Percentiles rank a stretch among this genome's conserved stretches.
Evolutionary conservation across 2,113 vertebrate genomes (phyloP).

Genomic region (Alouatta palliata): DNA sequence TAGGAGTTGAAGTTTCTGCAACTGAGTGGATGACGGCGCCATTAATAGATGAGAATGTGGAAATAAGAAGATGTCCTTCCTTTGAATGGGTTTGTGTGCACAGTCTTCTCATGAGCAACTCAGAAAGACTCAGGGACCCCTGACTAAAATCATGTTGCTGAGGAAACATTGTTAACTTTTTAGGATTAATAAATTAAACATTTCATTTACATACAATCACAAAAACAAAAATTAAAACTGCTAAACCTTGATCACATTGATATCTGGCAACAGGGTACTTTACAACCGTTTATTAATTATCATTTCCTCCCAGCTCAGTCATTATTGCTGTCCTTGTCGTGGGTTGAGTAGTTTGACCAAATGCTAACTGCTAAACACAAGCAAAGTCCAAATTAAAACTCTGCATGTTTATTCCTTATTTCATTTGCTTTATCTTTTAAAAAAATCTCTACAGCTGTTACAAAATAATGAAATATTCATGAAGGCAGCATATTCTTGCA

Average conservation of each 20-base stretch:
- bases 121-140: neutral
- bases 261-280: neutral
- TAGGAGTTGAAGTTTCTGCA: neutral
- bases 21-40: neutral
- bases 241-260: neutral
- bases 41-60: neutral
- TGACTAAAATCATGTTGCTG: neutral
- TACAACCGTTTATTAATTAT: neutral
- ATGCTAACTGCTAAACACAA: neutral
- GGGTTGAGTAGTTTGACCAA: constrained; percentile 31
- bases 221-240: neutral
- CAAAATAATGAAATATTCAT: neutral
- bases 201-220: constrained; percentile 3
- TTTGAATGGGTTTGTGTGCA: neutral
- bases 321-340: constrained; percentile 14
- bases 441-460: neutral
- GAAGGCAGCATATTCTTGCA: neutral
- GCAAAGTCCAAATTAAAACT: constrained; percentile 57
- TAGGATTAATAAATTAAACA: constrained; percentile 3
- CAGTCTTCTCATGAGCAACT: neutral
- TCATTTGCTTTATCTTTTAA: neutral
- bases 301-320: neutral
- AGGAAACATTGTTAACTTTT: constrained; percentile 15
- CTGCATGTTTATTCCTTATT: neutral
- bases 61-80: neutral